phyloP scores from a whole-genome alignment of 35 echinoderm and acorn worm genomes.

The Apostichopus californicus region DNA sequence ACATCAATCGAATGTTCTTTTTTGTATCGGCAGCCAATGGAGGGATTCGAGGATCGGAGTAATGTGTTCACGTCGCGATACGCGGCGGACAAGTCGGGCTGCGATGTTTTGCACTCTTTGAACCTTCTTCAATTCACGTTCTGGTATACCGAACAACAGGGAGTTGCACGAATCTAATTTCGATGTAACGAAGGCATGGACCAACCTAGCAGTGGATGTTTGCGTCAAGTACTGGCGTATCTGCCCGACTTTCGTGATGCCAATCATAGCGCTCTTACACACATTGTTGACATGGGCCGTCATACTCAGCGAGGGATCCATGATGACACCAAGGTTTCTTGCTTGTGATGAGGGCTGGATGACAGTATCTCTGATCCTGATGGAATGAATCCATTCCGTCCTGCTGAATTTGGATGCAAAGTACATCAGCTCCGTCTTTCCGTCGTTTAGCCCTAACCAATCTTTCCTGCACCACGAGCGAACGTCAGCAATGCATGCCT shows the following conservation, averaged over 20 bases:
- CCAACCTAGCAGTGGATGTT: conserved; percentile 3
- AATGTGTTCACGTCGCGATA: conserved; percentile 1
- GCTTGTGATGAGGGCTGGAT: conserved; percentile 20
- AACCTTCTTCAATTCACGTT: conserved; percentile 36
- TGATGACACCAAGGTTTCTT: conserved; percentile 13
- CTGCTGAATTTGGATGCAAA: conserved; percentile 13
- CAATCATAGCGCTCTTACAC: conserved; percentile 8
- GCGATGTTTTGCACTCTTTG: conserved; percentile 41
- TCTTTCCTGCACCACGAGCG: conserved; percentile 3
- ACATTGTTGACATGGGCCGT: conserved; percentile 12
- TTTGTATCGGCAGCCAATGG: not conserved
- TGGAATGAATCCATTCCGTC: not conserved
- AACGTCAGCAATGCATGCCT: conserved; percentile 28
- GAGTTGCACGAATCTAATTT: conserved; percentile 38
- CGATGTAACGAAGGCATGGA: conserved; percentile 37
- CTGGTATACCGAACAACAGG: conserved; percentile 16
- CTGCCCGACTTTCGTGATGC: conserved; percentile 10
- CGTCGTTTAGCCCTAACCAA: not conserved
- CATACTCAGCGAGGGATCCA: conserved; percentile 18
- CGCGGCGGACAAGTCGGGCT: conserved; percentile 25
- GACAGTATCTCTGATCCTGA: not conserved
- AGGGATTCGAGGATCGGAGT: not conserved
- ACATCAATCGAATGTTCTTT: not conserved
- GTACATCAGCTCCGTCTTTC: conserved; percentile 25
- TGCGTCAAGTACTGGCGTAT: conserved; percentile 13